Conservation (phyloP, 2,797 vertebrate species). For the Falco cherrug region DNA sequence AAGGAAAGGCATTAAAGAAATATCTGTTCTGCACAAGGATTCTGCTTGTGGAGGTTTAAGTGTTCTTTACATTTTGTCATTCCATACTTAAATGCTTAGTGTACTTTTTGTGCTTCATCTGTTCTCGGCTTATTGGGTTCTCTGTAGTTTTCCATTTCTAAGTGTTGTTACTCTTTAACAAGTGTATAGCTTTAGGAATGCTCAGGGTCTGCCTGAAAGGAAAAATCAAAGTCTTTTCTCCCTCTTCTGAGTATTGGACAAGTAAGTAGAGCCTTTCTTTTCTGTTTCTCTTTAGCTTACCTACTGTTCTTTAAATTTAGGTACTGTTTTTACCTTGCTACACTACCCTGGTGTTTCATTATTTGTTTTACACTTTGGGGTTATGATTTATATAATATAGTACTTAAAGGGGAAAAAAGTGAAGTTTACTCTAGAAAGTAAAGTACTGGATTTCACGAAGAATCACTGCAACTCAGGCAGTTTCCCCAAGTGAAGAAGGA, state of each 20-base stretch:
- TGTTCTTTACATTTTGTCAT: not conserved
- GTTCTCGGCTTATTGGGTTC: not conserved
- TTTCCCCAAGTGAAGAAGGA: not conserved
- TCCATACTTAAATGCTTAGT: not conserved
- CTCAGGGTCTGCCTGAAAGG: not conserved
- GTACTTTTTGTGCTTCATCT: not conserved
- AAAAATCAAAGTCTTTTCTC: not conserved
- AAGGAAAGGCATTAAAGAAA: not conserved
- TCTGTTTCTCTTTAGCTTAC: not conserved
- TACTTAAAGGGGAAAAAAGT: not conserved
- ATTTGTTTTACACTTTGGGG: not conserved
- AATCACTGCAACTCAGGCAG: not conserved
- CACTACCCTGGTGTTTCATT: not conserved
- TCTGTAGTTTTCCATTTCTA: not conserved
- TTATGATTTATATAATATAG: not conserved
- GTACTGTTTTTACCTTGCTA: not conserved
- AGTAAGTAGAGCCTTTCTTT: not conserved
- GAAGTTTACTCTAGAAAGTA: not conserved
- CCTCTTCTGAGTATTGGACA: not conserved
- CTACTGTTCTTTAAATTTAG: not conserved
- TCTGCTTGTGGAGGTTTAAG: not conserved
- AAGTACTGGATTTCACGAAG: not conserved
- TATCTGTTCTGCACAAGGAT: not conserved
- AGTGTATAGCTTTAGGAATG: not conserved
- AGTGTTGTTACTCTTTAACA: not conserved